phyloP scores from a whole-genome alignment of 2,797 vertebrate species.

The Eulemur mongoz region DNA sequence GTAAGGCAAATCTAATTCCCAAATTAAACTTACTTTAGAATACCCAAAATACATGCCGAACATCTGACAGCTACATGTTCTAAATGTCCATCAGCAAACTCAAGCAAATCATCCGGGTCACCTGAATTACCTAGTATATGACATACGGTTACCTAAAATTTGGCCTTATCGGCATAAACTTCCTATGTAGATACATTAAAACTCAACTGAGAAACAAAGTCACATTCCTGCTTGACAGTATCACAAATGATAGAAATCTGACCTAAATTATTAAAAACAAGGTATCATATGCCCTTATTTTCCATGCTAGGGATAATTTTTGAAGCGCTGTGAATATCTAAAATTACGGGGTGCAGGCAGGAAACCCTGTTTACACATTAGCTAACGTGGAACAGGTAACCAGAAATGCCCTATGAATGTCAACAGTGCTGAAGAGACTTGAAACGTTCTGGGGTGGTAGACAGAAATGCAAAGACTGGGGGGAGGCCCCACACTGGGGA shows the following conservation, averaged over 20 bases:
- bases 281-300: neutral
- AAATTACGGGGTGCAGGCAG: accelerated
- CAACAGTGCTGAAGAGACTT: neutral
- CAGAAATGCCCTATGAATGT: accelerated
- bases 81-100: neutral
- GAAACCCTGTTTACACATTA: accelerated
- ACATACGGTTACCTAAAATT: accelerated
- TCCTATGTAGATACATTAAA: neutral
- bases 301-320: neutral
- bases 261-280: neutral
- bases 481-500: neutral
- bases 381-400: accelerated
- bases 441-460: accelerated
- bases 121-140: accelerated
- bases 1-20: neutral
- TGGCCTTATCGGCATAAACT: neutral
- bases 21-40: neutral
- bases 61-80: neutral
- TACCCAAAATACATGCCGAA: neutral
- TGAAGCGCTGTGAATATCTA: neutral
- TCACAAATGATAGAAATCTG: neutral
- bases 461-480: neutral
- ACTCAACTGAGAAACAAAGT: neutral
- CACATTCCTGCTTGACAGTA: neutral
- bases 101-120: neutral